These are phyloP conservation scores for Istiophorus platypterus DNA, from an alignment of 2,113 vertebrate genomes.

Conservation along the genomic window DNA sequence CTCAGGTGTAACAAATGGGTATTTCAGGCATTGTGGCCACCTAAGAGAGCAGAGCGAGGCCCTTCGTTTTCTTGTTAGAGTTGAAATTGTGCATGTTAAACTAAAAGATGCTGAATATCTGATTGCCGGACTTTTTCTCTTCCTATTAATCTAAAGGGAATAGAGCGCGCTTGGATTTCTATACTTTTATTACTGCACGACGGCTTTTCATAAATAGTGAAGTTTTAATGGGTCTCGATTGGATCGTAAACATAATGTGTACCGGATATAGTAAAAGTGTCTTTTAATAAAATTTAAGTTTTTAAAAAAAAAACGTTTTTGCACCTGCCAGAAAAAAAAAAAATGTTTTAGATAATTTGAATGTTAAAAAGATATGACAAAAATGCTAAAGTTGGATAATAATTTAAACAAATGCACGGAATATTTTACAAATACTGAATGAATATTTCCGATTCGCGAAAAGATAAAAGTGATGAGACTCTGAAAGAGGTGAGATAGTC, in stretches of 20 bases:
- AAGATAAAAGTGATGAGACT: slow-evolving; percentile 19
- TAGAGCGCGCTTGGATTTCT: background rate
- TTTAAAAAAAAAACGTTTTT: background rate
- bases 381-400: background rate
- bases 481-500: slow-evolving; percentile 19
- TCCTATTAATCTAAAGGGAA: background rate
- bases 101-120: background rate
- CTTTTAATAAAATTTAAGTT: background rate
- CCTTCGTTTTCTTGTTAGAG: slow-evolving; percentile 33
- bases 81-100: slow-evolving; percentile 24
- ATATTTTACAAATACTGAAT: background rate
- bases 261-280: background rate
- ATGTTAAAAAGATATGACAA: background rate
- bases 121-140: background rate
- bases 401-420: background rate
- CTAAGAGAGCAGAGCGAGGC: slow-evolving; percentile 39
- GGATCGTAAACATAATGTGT: background rate
- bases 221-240: background rate
- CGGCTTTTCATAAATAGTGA: background rate
- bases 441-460: background rate
- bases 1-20: slow-evolving; percentile 77
- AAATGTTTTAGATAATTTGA: background rate
- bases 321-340: background rate
- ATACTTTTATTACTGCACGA: background rate
- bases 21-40: slow-evolving; percentile 60